phyloP scores from a whole-genome alignment of 2,113 vertebrate species.

The Brienomyrus longianalis region DNA sequence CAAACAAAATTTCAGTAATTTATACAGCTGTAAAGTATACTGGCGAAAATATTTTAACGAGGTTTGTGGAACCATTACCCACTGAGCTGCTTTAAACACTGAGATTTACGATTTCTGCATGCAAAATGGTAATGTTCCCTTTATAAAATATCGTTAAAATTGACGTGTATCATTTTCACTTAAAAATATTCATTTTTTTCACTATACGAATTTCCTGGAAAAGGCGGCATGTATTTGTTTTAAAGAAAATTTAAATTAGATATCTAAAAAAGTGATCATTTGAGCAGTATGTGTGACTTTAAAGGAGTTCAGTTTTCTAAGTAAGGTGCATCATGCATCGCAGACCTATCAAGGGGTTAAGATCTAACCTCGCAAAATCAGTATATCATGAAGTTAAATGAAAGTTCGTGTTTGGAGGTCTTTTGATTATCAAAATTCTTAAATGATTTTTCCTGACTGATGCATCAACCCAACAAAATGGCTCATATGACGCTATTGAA shows the following conservation, averaged over 20 bases:
- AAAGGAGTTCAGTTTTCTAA: background rate
- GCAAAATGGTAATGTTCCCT: background rate
- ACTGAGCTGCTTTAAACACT: background rate
- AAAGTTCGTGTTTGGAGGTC: background rate
- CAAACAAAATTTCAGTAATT: background rate
- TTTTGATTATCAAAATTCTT: background rate
- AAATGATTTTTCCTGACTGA: background rate
- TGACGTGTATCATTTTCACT: background rate
- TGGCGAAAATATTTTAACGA: background rate
- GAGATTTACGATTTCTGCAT: background rate
- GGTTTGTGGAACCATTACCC: background rate
- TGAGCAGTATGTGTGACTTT: background rate
- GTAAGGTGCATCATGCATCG: background rate
- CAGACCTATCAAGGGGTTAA: background rate
- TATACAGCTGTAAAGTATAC: background rate
- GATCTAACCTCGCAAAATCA: background rate
- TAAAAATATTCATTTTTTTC: background rate
- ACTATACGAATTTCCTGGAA: background rate
- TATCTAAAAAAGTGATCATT: background rate
- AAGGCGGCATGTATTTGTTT: background rate
- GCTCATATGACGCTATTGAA: background rate
- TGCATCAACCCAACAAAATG: background rate
- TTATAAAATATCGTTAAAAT: background rate
- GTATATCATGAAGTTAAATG: background rate
- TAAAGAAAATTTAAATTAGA: background rate